Percentiles rank a stretch among this genome's conserved stretches.
Evolutionary conservation across 2,113 vertebrate species (phyloP).

Genomic region (Corythaeola cristata): DNA sequence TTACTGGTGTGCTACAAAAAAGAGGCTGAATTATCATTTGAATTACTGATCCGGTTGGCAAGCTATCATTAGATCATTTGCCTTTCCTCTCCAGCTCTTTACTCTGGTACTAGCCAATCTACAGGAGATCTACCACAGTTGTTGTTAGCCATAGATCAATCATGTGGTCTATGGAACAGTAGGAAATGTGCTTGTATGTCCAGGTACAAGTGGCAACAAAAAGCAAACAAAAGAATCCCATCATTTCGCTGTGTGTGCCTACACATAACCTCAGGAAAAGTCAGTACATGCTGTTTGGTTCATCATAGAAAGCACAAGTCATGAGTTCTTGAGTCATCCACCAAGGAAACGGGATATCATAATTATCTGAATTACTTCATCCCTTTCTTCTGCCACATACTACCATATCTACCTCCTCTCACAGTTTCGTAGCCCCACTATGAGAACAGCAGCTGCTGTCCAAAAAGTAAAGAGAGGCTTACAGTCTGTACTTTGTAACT

Average conservation of each 20-base stretch:
- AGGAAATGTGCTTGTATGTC: background rate
- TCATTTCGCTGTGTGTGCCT: background rate
- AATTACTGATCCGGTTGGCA: background rate
- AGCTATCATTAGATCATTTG: background rate
- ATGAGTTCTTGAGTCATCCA: constrained; percentile 19
- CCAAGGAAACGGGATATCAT: background rate
- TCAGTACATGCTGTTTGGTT: background rate
- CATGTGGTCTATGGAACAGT: background rate
- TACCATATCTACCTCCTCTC: background rate
- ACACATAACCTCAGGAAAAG: background rate
- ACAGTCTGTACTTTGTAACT: background rate
- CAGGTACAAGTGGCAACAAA: background rate
- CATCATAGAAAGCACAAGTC: background rate
- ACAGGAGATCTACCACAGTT: background rate
- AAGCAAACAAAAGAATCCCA: background rate
- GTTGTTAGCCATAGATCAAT: background rate
- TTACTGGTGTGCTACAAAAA: background rate
- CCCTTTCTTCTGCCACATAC: background rate
- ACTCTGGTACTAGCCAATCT: background rate
- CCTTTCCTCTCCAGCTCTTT: background rate
- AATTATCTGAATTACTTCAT: constrained; percentile 19
- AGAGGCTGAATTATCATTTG: background rate
- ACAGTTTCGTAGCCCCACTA: background rate
- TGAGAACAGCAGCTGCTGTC: background rate
- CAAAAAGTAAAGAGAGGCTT: background rate